Percentiles rank a stretch among this genome's conserved stretches.
Conservation (phyloP, 2,888 invertebrate species). For the Matsumyia berberina region DNA sequence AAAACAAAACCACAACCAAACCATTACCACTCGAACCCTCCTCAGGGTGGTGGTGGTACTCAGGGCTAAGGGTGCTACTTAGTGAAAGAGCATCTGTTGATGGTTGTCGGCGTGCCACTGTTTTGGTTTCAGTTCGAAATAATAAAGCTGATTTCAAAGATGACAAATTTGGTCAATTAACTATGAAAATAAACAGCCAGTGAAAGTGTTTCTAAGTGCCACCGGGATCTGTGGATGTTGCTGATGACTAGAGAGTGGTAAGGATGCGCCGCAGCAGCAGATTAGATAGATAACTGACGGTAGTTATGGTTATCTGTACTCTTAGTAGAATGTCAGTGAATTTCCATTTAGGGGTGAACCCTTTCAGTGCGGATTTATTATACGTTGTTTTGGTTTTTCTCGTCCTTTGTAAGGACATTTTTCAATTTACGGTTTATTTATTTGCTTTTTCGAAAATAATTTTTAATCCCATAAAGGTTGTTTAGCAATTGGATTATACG, state of each 20-base stretch:
- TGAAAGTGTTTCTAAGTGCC: slow-evolving; percentile 72
- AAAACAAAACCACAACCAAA: slow-evolving; percentile 27
- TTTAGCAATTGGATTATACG: slow-evolving; percentile 70
- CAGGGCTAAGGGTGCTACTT: slow-evolving; percentile 37
- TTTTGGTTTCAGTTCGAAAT: slow-evolving; percentile 58
- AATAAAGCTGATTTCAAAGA: slow-evolving; percentile 74
- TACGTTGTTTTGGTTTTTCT: slow-evolving; percentile 13
- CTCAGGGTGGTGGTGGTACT: background rate
- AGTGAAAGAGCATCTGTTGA: slow-evolving; percentile 74
- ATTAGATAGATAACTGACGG: slow-evolving; percentile 66
- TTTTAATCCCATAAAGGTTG: slow-evolving; percentile 74
- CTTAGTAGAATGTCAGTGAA: slow-evolving; percentile 37
- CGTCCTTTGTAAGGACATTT: slow-evolving; percentile 54
- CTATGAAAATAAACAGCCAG: slow-evolving; percentile 75
- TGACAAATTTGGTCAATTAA: slow-evolving; percentile 77
- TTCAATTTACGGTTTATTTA: slow-evolving; percentile 74
- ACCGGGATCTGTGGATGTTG: slow-evolving; percentile 17
- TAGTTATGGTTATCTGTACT: slow-evolving; percentile 50
- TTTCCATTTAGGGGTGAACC: slow-evolving; percentile 50
- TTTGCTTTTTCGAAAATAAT: slow-evolving; percentile 69
- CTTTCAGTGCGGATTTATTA: slow-evolving; percentile 23
- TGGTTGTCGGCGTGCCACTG: slow-evolving; percentile 42
- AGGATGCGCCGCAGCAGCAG: slow-evolving; percentile 30
- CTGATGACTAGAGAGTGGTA: slow-evolving; percentile 18
- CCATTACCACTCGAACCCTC: slow-evolving; percentile 44